Evolutionary conservation across 2,113 vertebrate genomes (phyloP), one percentile per base, ranked within the genome.

Genomic region (Xerus inauris): DNA sequence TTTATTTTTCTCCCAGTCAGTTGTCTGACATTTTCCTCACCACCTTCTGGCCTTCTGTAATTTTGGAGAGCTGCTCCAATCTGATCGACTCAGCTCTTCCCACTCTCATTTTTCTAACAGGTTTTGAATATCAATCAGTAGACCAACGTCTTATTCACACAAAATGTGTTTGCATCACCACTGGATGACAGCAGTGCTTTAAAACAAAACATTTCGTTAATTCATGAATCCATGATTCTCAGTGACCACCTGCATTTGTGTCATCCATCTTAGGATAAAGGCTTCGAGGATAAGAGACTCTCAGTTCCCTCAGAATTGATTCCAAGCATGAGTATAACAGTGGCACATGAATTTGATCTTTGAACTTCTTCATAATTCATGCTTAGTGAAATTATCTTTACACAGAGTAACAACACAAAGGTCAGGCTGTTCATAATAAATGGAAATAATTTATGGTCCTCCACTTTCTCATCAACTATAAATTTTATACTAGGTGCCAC

Each of bases 1-100:
- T 95, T 96, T 96, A 81, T 80, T 97, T 97, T 94, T 94, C 87
- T 81, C 73, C 65, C 71, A 67, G 45, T 89, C 92, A 96, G 87
- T 51, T 95, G 57, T 77, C 94, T 89, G 40, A 81, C 83, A 94
- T 96, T 98, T 95, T 91, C 93, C 91, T 88, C 93, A 96, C 76
- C 95, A 89, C 92, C 75, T 87, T 79, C 96, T 89, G 89, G 94
- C 91, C 94, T 95, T 88, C 57, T 91, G 92, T 57, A 49, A 73
- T 80, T 95, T 94, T 93, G 73, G 86, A 82, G 3, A 88, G 92
- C 38, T 79, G 64, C 57, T 95, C 40, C 72, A 64, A 62, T 62
- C 81, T 57, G 62, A 91, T 54, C 6, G 0, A 42, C n/a, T 89
- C 24, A 42, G 49, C 42, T 92, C 86, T 92, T 84, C 93, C 64